phyloP scores from a whole-genome alignment of 2,113 vertebrate genomes.

The Dasypus novemcinctus region DNA sequence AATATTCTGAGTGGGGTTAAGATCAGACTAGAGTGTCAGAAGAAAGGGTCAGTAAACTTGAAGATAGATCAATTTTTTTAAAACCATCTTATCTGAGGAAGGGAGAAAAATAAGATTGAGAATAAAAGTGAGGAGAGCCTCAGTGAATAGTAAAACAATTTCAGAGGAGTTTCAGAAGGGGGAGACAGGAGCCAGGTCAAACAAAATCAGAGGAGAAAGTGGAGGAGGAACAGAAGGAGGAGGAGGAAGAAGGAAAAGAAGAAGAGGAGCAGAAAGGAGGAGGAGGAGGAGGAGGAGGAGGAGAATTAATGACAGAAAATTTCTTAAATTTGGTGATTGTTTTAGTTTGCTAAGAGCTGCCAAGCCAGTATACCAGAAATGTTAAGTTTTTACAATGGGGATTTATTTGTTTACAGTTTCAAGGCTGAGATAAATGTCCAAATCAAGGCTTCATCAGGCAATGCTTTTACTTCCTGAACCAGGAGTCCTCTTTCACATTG shows the following conservation, averaged over 20 bases:
- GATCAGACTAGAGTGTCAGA: background rate
- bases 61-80: background rate
- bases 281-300: too few species aligned
- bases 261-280: background rate
- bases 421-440: too few species aligned
- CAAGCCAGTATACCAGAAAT: too few species aligned
- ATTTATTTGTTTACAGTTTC: too few species aligned
- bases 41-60: too few species aligned
- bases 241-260: background rate
- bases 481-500: too few species aligned
- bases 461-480: too few species aligned
- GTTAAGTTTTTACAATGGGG: too few species aligned
- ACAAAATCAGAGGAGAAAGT: background rate
- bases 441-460: too few species aligned
- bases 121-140: background rate
- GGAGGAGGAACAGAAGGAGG: too few species aligned
- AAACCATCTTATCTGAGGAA: background rate
- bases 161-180: background rate
- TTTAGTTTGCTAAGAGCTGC: too few species aligned
- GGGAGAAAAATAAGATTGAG: background rate
- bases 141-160: background rate
- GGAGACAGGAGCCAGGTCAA: too few species aligned
- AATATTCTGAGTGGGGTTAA: background rate
- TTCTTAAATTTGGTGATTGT: background rate
- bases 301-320: background rate